Evolutionary conservation across 1,140 invertebrate genomes (phyloP), one percentile per base, ranked within the genome.

Genomic region (Pachypeltis micranthus): DNA sequence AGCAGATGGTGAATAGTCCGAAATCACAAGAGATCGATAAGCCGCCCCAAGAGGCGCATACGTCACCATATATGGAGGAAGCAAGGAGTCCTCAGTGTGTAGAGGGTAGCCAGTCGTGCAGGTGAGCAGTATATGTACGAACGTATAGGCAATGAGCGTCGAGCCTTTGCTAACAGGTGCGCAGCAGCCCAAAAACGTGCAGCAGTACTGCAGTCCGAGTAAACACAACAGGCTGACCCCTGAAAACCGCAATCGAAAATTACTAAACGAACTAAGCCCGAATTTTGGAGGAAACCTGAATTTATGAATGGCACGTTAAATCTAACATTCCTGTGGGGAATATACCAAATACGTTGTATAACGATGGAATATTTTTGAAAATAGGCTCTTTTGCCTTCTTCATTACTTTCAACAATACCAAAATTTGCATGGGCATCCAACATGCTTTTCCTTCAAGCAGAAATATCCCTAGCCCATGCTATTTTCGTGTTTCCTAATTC

Each of bases 161-260:
- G 2, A 77, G 81, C 57, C 28, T 67, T 64, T 81, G 77, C 78
- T 80, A 21, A 51, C 47, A 72, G 69, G 85, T 78, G 66, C 74
- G 27, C 87, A 66, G 68, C 87, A 83, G 4, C 85, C 80, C 12
- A 87, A 74, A 0, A 87, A 81, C 29, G 84, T 80, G 51, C 86
- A 80, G 7, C 91, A 73, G 65, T 85, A 82, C 65, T 90, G 84
- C 61, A 87, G 72, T 71, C 90, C 91, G 2, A 90, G 74, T 47
- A 93, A 74, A 72, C 90, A 91, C 4, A 91, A 74, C 28, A 92
- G 71, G 81, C 90, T 90, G 68, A 87, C 83, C 39, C 85, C 85
- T 84, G 73, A 54, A 70, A 71, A 67, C n/a, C n/a, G n/a, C n/a
- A n/a, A n/a, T n/a, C n/a, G n/a, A n/a, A n/a, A n/a, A n/a, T n/a